Evolutionary conservation across 1,140 invertebrate genomes (phyloP), one percentile per base, ranked within the genome.

Genomic region (Zaprionus gabonicus): DNA sequence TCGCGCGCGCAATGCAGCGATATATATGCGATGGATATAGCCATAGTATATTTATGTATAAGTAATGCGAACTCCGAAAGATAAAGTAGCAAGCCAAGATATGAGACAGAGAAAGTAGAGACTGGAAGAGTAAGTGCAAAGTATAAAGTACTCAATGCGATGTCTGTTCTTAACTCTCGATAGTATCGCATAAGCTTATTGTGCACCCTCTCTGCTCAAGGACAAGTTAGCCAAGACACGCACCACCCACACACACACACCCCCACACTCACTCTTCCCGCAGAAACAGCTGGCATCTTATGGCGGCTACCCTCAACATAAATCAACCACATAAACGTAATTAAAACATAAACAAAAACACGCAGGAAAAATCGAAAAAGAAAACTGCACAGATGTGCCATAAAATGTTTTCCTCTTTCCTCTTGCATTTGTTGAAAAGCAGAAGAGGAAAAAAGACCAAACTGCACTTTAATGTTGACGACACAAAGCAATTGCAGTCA

Each of bases 241-340:
- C 58, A 60, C 46, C 66, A 59, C 10, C 25, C 20, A 51, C 15
- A 59, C 28, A 31, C 13, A 36, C 9, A 3, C 34, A 38, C n/a
- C n/a, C n/a, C n/a, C n/a, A n/a, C 10, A 13, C 20, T 36, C 17
- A 23, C 55, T 41, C 23, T 17, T 6, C 60, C 10, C 34, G 25
- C 36, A 53, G 38, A 62, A 66, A 66, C 73, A 69, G 55, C 58
- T 76, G 66, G 53, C 63, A 70, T 55, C 80, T 78, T 71, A 60
- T 60, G 62, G 49, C 46, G 62, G 49, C 46, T 64, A 7, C 27
- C 63, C 71, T 17, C 25, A 4, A 10, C 83, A 87, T 87, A 88
- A 87, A 87, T 87, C 84, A 87, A 72, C 77, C 81, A 59, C 81
- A 74, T 75, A 60, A 88, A 81, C 84, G 84, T 88, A 88, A 87